Percentiles rank a stretch among this genome's conserved stretches.
Evolutionary conservation across 2,888 invertebrate species (phyloP).

Genomic region (Acleris holmiana): DNA sequence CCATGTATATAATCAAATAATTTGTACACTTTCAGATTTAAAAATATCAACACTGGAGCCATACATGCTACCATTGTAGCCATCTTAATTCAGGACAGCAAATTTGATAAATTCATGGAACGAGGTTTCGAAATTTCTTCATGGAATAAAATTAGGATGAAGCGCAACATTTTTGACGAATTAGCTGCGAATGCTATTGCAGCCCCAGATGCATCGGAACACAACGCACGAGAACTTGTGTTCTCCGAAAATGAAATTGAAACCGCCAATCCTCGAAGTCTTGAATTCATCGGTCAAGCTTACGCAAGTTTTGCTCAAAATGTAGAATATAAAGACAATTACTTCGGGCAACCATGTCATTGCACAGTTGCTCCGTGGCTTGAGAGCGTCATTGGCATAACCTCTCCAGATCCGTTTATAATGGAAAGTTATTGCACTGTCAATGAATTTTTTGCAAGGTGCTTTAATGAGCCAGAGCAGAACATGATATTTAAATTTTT

Average conservation of each 20-base stretch:
- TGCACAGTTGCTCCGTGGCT: conserved; percentile 86
- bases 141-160: conserved; percentile 86
- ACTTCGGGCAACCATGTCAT: conserved; percentile 86
- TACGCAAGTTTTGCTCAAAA: conserved; percentile 67
- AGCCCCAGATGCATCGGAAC: conserved; percentile 77
- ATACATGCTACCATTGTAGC: conserved; percentile 86
- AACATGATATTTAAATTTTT: conserved; percentile 86
- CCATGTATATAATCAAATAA: background rate
- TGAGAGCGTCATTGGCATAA: conserved; percentile 68
- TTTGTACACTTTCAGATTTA: conserved; percentile 80
- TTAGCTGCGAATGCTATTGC: conserved; percentile 83
- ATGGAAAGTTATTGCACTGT: conserved; percentile 86
- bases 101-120: conserved; percentile 83
- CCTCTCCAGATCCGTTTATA: conserved; percentile 69
- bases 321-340: conserved; percentile 84
- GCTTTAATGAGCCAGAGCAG: conserved; percentile 87
- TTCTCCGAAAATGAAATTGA: conserved; percentile 78
- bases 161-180: conserved; percentile 86
- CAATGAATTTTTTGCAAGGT: conserved; percentile 83
- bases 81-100: conserved; percentile 84
- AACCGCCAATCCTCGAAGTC: conserved; percentile 73
- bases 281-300: conserved; percentile 85
- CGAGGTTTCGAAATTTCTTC: conserved; percentile 86
- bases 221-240: conserved; percentile 86
- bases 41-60: conserved; percentile 85